phyloP scores from a whole-genome alignment of 2,797 vertebrate genomes.

The Chaetophractus vellerosus region DNA sequence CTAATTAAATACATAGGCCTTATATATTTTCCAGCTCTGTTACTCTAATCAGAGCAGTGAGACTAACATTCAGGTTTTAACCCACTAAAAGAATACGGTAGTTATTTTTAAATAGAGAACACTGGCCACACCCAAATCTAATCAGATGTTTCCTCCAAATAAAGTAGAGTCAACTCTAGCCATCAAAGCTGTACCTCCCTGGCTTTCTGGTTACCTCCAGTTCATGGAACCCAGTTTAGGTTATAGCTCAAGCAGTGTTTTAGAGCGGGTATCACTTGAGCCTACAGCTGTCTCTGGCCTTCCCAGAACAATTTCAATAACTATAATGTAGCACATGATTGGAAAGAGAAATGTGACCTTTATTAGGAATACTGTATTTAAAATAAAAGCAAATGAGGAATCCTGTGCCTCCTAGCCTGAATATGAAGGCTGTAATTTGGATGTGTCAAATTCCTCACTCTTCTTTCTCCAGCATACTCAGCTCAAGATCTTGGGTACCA shows the following conservation, averaged over 20 bases:
- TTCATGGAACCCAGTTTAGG: neutral
- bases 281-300: neutral
- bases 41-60: slow-evolving; percentile 5
- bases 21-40: slow-evolving; percentile 34
- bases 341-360: neutral
- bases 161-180: neutral
- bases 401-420: neutral
- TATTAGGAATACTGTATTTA: neutral
- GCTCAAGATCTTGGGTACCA: neutral
- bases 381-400: neutral
- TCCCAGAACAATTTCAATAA: neutral
- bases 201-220: neutral
- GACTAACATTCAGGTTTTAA: slow-evolving; percentile 8
- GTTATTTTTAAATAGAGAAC: slow-evolving; percentile 43
- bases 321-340: rapidly evolving
- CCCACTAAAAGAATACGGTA: neutral
- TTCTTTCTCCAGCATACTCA: neutral
- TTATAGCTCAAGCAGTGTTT: neutral
- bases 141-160: neutral
- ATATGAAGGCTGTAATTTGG: neutral
- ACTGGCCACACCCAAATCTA: neutral
- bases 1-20: slow-evolving; percentile 50
- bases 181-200: neutral
- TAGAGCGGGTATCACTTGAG: neutral
- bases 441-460: neutral